Percentiles rank a stretch among this genome's conserved stretches.
Conservation (phyloP, 30 jellyfish, hydroid and myxozoan genomes). For the Aurelia aurita complex sp. Pacific region DNA sequence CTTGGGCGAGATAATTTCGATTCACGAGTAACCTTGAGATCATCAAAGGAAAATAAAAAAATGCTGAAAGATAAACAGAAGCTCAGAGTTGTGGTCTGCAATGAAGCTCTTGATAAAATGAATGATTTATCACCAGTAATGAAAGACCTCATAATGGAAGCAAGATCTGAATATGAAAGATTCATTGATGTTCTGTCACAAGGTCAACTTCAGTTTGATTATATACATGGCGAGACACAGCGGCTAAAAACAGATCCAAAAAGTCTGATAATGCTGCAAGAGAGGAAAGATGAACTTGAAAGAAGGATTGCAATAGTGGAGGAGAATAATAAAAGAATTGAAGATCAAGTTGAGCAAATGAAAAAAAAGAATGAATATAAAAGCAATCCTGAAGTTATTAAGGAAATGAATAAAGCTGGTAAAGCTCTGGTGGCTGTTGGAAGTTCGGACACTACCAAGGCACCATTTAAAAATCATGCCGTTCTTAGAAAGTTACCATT, state of each 20-base stretch:
- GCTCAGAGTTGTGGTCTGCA: slow-evolving; percentile 30
- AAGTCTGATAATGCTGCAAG: slow-evolving; percentile 13
- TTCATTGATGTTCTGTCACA: slow-evolving; percentile 50
- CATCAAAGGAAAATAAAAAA: too few species aligned
- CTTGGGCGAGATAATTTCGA: too few species aligned
- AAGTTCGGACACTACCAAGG: too few species aligned
- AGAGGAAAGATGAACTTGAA: slow-evolving; percentile 45
- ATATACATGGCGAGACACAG: slow-evolving; percentile 28
- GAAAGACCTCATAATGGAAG: slow-evolving; percentile 19
- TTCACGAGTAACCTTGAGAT: too few species aligned
- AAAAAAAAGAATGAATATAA: background rate
- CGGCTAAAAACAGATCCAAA: slow-evolving; percentile 34
- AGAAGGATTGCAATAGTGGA: slow-evolving; percentile 42
- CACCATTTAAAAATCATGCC: background rate
- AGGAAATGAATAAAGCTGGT: too few species aligned
- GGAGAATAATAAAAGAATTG: slow-evolving; percentile 22
- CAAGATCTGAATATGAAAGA: slow-evolving; percentile 50
- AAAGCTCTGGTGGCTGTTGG: too few species aligned
- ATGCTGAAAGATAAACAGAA: slow-evolving; percentile 5
- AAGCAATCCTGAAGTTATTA: background rate
- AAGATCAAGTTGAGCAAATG: background rate
- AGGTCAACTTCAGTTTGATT: slow-evolving; percentile 51
- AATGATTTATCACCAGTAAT: slow-evolving; percentile 17
- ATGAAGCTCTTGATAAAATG: slow-evolving; percentile 27
- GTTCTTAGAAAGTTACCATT: background rate